These are phyloP conservation scores for Drosophila bocki DNA, from an alignment of 1,140 invertebrate species.

Conservation along the genomic window DNA sequence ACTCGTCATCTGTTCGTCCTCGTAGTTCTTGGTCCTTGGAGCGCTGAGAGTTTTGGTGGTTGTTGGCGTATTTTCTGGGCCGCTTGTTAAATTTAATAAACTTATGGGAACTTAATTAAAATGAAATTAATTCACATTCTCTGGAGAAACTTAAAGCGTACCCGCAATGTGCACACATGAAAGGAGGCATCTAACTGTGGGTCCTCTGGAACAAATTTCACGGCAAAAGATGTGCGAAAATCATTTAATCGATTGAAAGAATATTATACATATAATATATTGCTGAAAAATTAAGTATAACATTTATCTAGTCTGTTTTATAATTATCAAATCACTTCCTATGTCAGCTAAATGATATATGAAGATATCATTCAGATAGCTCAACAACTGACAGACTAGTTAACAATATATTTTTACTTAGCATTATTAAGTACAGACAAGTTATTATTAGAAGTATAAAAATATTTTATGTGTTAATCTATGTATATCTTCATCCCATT, in stretches of 20 bases:
- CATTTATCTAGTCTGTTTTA: too few species aligned
- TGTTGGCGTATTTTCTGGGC: conserved; percentile 32
- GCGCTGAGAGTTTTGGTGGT: conserved; percentile 20
- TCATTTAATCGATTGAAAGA: too few species aligned
- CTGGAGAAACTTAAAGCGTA: conserved; percentile 40
- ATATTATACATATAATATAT: too few species aligned
- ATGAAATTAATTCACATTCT: conserved; percentile 72
- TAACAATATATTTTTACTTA: too few species aligned
- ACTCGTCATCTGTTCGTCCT: conserved; percentile 20
- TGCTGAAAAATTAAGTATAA: too few species aligned
- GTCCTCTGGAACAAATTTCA: neutral
- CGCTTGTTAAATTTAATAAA: conserved; percentile 65
- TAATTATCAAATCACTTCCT: too few species aligned
- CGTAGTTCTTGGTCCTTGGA: conserved; percentile 15
- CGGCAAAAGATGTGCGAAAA: neutral
- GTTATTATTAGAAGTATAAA: too few species aligned
- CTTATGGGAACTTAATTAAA: conserved; percentile 70
- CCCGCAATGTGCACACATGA: conserved; percentile 14
- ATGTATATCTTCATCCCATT: neutral
- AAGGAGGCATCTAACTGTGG: conserved; percentile 32
- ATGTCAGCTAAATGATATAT: too few species aligned
- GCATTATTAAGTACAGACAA: too few species aligned
- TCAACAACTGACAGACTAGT: too few species aligned
- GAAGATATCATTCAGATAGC: too few species aligned
- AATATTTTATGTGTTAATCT: too few species aligned